A percentile compares a stretch with the other conserved stretches of the same genome.
Evolutionary conservation across 1,140 invertebrate genomes (phyloP).

Genomic region (Drosophila pandora): DNA sequence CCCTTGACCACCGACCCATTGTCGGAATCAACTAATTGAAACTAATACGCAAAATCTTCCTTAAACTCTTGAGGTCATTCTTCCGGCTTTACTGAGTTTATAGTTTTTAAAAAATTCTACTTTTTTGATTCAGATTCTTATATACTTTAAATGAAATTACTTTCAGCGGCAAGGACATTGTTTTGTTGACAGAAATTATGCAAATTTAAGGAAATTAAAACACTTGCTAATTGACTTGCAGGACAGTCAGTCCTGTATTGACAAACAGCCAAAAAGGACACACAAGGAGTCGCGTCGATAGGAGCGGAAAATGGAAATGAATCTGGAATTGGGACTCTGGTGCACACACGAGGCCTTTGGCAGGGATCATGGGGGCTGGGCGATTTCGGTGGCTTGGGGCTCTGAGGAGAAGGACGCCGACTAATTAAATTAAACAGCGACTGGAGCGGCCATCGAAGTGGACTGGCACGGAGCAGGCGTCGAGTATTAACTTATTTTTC

Average conservation of each 20-base stretch:
- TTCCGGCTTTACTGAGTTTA: neutral
- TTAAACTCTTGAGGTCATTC: slow-evolving; percentile 3
- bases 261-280: slow-evolving; percentile 53
- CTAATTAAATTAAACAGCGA: slow-evolving; percentile 80
- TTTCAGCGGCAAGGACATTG: neutral
- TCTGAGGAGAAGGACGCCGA: slow-evolving; percentile 42
- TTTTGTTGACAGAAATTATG: slow-evolving; percentile 78
- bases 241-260: slow-evolving; percentile 55
- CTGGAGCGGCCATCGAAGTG: slow-evolving; percentile 63
- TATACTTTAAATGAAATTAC: neutral
- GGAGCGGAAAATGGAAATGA: slow-evolving; percentile 27
- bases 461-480: slow-evolving; percentile 44
- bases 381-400: neutral
- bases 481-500: slow-evolving; percentile 80
- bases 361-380: neutral
- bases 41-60: slow-evolving; percentile 62
- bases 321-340: slow-evolving; percentile 20
- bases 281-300: slow-evolving; percentile 39
- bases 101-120: neutral
- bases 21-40: slow-evolving; percentile 64
- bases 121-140: neutral
- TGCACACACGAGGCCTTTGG: slow-evolving; percentile 27
- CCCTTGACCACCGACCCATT: slow-evolving; percentile 46
- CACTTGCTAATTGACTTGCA: slow-evolving; percentile 79
- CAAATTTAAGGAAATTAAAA: slow-evolving; percentile 82